Percentiles rank a stretch among this genome's conserved stretches.
Evolutionary conservation across 2,113 vertebrate genomes (phyloP).

Genomic region (Fulmarus glacialis): DNA sequence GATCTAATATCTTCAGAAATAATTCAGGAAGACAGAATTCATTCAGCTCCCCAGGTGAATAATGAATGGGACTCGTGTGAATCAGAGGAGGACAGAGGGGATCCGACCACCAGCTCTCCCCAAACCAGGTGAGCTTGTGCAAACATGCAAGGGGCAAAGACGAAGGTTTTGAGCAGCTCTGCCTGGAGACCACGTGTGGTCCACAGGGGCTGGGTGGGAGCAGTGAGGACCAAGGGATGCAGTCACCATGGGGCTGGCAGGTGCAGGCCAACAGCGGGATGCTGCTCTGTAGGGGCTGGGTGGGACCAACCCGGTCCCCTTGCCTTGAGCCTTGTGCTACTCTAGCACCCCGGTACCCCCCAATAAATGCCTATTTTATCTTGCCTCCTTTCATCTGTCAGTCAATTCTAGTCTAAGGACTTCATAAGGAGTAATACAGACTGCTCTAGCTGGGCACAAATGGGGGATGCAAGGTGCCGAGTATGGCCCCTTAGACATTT

Average conservation of each 20-base stretch:
- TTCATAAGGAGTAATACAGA: neutral
- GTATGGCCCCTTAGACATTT: neutral
- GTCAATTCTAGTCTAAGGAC: neutral
- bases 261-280: rapidly evolving
- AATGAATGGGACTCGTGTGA: conserved; percentile 12
- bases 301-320: neutral
- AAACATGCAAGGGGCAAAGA: neutral
- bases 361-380: neutral
- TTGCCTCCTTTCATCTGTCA: neutral
- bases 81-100: neutral
- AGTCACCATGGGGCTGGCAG: neutral
- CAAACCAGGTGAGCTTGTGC: neutral
- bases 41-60: conserved; percentile 37
- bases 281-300: too few relatives aligned
- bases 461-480: rapidly evolving
- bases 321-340: neutral
- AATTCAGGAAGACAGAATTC: conserved; percentile 60
- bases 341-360: neutral
- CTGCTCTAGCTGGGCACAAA: neutral
- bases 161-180: neutral
- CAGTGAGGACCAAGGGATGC: neutral
- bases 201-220: neutral
- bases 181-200: neutral
- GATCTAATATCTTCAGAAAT: conserved; percentile 68
- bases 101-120: neutral